phyloP scores from a whole-genome alignment of 1,140 invertebrate genomes.

The Pseudomyrmex sp. region DNA sequence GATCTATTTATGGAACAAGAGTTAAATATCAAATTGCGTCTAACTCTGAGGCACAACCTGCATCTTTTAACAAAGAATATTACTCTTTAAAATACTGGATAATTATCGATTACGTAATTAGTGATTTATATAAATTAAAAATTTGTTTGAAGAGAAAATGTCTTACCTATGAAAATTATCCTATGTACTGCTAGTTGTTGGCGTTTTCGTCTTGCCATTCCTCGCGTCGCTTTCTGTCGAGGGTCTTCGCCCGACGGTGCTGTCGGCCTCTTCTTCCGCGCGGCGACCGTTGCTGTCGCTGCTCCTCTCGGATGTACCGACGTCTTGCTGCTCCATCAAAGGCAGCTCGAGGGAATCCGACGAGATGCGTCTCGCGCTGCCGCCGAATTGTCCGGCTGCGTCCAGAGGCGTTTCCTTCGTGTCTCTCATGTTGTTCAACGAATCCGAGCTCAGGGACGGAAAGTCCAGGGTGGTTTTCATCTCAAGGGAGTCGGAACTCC shows the following conservation, averaged over 20 bases:
- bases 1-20: too few relatives aligned
- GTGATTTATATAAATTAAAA: too few relatives aligned
- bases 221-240: slow-evolving; percentile 64
- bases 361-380: slow-evolving; percentile 79
- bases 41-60: too few relatives aligned
- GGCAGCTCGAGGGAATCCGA: slow-evolving; percentile 83
- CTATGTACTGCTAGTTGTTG: slow-evolving; percentile 67
- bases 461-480: slow-evolving; percentile 83
- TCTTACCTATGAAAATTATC: slow-evolving; percentile 61
- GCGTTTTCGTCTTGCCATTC: slow-evolving; percentile 72
- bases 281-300: slow-evolving; percentile 53
- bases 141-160: too few relatives aligned
- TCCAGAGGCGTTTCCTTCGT: slow-evolving; percentile 74
- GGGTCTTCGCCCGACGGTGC: slow-evolving; percentile 62
- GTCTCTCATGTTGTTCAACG: slow-evolving; percentile 82
- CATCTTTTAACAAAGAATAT: too few relatives aligned
- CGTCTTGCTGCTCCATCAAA: slow-evolving; percentile 75
- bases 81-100: too few relatives aligned
- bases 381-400: slow-evolving; percentile 67
- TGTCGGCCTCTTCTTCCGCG: slow-evolving; percentile 54
- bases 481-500: slow-evolving; percentile 83
- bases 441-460: slow-evolving; percentile 83
- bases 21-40: too few relatives aligned
- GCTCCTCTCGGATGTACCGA: slow-evolving; percentile 66
- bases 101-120: too few relatives aligned